Conservation (phyloP, 2,888 invertebrate genomes). For the Phymatocera aterrima region DNA sequence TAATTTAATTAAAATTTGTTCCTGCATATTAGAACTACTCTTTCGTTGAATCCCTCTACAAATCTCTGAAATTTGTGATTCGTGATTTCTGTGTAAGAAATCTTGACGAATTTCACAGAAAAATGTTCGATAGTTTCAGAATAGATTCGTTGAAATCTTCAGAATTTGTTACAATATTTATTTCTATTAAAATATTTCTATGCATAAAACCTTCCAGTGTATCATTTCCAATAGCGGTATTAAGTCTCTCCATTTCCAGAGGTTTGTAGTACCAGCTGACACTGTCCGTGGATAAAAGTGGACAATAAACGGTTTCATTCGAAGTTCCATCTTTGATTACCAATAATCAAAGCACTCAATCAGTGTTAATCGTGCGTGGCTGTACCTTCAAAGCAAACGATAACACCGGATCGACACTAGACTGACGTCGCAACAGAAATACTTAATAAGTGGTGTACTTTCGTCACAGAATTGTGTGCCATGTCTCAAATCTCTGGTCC, state of each 20-base stretch:
- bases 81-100: background rate
- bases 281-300: background rate
- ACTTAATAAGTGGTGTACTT: background rate
- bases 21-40: no score
- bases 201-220: background rate
- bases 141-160: background rate
- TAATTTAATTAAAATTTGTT: no score
- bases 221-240: background rate
- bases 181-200: background rate
- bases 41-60: background rate
- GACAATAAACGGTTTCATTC: background rate
- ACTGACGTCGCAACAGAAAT: conserved; percentile 6
- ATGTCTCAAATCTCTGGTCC: background rate
- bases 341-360: conserved; percentile 15
- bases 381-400: background rate
- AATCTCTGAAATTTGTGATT: background rate
- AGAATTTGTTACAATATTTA: background rate
- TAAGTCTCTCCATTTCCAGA: background rate
- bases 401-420: conserved; percentile 17
- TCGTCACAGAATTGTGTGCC: conserved; percentile 4
- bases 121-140: background rate
- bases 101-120: background rate
- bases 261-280: background rate
- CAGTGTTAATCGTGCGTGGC: conserved; percentile 15
- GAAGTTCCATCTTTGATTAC: background rate